Conservation (phyloP, 2,797 vertebrate genomes). For the Hozukius guyotensis region DNA sequence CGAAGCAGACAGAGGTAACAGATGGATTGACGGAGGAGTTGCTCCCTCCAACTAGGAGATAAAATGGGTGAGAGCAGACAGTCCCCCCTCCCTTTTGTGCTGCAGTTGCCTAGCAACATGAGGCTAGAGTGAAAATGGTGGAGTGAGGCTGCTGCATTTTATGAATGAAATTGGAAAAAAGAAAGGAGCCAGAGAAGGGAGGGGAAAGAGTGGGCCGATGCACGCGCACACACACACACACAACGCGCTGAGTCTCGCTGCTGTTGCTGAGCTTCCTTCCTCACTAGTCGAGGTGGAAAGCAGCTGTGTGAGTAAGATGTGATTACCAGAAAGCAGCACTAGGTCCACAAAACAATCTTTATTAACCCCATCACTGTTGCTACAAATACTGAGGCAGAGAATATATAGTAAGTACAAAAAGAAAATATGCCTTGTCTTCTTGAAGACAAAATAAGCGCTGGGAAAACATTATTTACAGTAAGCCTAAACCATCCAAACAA, state of each 20-base stretch:
- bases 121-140: constrained; percentile 74
- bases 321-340: neutral
- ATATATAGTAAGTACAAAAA: constrained; percentile 62
- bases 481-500: constrained; percentile 22
- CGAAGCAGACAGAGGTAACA: constrained; percentile 41
- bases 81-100: constrained; percentile 34
- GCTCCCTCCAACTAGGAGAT: constrained; percentile 42
- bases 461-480: constrained; percentile 62
- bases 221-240: neutral
- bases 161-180: constrained; percentile 77
- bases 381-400: constrained; percentile 54
- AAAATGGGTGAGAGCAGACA: constrained; percentile 64
- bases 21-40: constrained; percentile 44
- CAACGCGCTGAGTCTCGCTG: neutral
- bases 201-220: constrained; percentile 25
- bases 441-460: constrained; percentile 43
- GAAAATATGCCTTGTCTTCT: constrained; percentile 19
- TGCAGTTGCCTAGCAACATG: constrained; percentile 80
- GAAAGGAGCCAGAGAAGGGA: constrained; percentile 28
- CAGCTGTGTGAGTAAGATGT: neutral
- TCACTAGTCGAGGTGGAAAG: constrained; percentile 6
- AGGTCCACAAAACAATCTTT: constrained; percentile 59
- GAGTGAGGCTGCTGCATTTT: constrained; percentile 76
- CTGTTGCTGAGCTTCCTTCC: constrained; percentile 8
- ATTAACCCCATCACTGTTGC: constrained; percentile 47